Evolutionary conservation across 2,113 vertebrate species (phyloP).

Genomic region (Microtus montanus): DNA sequence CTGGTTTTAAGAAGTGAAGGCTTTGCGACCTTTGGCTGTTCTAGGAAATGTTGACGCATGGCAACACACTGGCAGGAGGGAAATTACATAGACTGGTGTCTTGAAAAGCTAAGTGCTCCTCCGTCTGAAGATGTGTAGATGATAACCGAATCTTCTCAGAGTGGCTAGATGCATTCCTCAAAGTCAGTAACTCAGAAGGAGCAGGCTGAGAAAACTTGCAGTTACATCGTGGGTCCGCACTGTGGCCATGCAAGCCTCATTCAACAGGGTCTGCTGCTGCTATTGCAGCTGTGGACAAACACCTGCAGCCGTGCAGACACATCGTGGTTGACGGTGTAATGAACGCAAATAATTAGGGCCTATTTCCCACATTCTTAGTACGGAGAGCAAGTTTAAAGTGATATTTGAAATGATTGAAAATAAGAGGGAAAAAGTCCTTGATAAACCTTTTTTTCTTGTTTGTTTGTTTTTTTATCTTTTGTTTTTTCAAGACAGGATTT

Average conservation of each 20-base stretch:
- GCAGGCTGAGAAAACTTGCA: background rate
- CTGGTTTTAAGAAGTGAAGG: conserved; percentile 17
- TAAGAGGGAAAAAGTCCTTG: background rate
- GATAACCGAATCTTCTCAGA: background rate
- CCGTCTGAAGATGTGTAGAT: background rate
- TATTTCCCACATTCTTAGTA: background rate
- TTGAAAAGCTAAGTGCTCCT: background rate
- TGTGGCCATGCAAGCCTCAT: too few relatives aligned
- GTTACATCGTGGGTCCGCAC: background rate
- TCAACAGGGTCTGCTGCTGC: background rate
- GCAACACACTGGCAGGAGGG: background rate
- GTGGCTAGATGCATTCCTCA: background rate
- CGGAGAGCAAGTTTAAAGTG: background rate
- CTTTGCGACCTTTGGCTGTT: conserved; percentile 1
- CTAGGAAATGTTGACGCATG: background rate
- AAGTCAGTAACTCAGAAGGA: background rate
- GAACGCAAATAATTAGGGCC: background rate
- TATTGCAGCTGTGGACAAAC: background rate
- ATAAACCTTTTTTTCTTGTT: background rate
- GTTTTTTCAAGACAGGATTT: too few relatives aligned
- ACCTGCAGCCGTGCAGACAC: background rate
- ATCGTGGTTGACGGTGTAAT: background rate
- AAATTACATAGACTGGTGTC: background rate
- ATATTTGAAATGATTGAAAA: background rate
- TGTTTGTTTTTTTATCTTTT: too few relatives aligned